Evolutionary conservation across 2,797 vertebrate species (phyloP).

Genomic region (Ispidina lecontei): DNA sequence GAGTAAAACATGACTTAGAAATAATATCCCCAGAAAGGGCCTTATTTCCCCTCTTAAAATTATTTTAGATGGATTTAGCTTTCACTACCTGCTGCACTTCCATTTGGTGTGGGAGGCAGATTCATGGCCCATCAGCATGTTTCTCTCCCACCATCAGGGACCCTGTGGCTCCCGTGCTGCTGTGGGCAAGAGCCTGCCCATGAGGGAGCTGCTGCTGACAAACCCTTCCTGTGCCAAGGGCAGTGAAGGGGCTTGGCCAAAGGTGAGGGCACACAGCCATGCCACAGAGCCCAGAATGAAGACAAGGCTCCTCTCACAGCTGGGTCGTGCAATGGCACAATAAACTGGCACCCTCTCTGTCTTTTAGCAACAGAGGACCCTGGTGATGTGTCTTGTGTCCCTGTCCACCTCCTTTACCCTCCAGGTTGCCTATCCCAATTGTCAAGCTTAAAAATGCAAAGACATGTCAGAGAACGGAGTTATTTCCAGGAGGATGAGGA

Average conservation of each 20-base stretch:
- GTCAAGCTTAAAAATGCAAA: background rate
- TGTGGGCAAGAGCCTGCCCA: rapidly evolving
- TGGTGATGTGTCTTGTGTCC: background rate
- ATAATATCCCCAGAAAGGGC: constrained; percentile 42
- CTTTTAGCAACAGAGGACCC: background rate
- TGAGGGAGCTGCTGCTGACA: background rate
- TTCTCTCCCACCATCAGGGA: background rate
- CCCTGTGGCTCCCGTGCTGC: rapidly evolving
- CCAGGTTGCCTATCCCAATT: background rate
- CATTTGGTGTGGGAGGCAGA: rapidly evolving
- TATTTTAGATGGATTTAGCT: constrained; percentile 4
- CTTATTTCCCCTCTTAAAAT: constrained; percentile 13
- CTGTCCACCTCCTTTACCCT: background rate
- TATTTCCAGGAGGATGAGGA: background rate
- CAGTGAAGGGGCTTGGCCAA: background rate
- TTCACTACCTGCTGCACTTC: background rate
- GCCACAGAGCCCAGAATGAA: background rate
- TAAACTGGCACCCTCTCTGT: background rate
- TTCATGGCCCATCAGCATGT: no score
- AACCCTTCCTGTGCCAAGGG: rapidly evolving
- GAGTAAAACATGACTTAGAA: constrained; percentile 50
- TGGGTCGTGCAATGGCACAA: background rate
- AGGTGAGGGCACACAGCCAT: background rate
- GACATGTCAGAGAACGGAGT: background rate
- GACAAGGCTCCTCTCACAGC: rapidly evolving